Evolutionary conservation across 2,888 invertebrate species (phyloP).

Genomic region (Augochlorella aurata): DNA sequence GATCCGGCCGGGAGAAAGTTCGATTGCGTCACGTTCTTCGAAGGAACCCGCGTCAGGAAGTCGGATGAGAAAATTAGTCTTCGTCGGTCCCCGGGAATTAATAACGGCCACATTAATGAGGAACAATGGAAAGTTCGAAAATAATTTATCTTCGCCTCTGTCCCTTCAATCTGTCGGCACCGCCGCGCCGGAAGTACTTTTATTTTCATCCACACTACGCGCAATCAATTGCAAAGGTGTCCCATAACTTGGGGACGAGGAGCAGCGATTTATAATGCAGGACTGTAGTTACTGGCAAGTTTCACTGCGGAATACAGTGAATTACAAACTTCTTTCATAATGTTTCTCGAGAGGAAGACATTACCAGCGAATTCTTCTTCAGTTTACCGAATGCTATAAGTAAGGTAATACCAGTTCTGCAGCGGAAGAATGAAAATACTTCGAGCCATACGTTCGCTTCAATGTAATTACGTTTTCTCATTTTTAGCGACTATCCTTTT

Average conservation of each 20-base stretch:
- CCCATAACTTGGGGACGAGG: background rate
- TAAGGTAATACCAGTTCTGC: too few relatives aligned
- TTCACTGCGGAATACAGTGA: too few relatives aligned
- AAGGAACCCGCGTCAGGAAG: background rate
- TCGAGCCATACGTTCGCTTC: too few relatives aligned
- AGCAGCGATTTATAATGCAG: background rate
- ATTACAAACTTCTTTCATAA: too few relatives aligned
- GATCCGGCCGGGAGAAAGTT: background rate
- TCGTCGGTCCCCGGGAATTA: background rate
- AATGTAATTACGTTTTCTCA: too few relatives aligned
- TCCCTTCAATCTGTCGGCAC: background rate
- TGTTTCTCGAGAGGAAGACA: too few relatives aligned
- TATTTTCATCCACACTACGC: slow-evolving; percentile 6
- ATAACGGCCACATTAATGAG: background rate
- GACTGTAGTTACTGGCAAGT: too few relatives aligned
- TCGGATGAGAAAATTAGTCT: slow-evolving; percentile 8
- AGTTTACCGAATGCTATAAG: too few relatives aligned
- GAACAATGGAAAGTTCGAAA: slow-evolving; percentile 4
- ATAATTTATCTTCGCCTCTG: slow-evolving; percentile 1
- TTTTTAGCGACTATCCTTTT: too few relatives aligned
- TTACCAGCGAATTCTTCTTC: too few relatives aligned
- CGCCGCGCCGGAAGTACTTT: background rate
- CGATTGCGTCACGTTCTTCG: background rate
- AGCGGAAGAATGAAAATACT: too few relatives aligned
- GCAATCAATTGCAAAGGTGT: background rate